Evolutionary conservation across 2,888 invertebrate genomes (phyloP), one percentile per base, ranked within the genome.

Genomic region (Chrysina gloriosa): DNA sequence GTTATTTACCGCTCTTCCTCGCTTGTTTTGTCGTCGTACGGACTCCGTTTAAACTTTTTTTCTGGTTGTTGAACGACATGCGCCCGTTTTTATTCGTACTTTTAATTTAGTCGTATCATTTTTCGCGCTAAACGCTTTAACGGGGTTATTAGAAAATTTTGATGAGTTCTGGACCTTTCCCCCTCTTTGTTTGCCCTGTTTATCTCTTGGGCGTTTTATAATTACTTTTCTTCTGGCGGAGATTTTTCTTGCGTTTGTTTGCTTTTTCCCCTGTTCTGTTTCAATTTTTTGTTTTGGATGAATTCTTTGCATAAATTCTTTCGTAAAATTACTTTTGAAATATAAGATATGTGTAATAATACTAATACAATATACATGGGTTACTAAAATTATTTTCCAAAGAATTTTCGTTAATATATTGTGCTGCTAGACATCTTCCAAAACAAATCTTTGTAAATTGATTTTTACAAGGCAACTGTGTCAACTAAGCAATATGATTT

Each of bases 101-200:
- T 16, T 42, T 58, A 58, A 58, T 58, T 42, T 61, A 61, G 27
- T 61, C 42, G 14, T 42, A 61, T 61, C 29, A 61, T 61, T 27
- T 45, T 42, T 42, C 25, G 27, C 42, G 58, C 25, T 61, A 61
- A 61, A 61, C 42, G 27, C 25, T 61, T 61, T 61, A 61, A 16
- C 27, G 27, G 14, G n/a, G 11, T 6, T 61, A 42, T 61, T 42
- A 42, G 27, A 16, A 61, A 27, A 61, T 42, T 42, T 42, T 39
- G 39, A 39, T 42, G 58, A 58, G 42, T 58, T 42, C 27, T 9
- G 16, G 42, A 16, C 9, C 19, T 25, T 61, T 27, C 45, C 27
- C 19, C 42, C n/a, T 23, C 6, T 42, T 11, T 19, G 7, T 29
- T 52, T 14, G 29, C 27, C 16, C 11, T 29, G 27, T 52, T 16